Percentiles rank a stretch among this genome's conserved stretches.
phyloP scores from a whole-genome alignment of 2,888 invertebrate genomes.

The Orthosia gracilis region DNA sequence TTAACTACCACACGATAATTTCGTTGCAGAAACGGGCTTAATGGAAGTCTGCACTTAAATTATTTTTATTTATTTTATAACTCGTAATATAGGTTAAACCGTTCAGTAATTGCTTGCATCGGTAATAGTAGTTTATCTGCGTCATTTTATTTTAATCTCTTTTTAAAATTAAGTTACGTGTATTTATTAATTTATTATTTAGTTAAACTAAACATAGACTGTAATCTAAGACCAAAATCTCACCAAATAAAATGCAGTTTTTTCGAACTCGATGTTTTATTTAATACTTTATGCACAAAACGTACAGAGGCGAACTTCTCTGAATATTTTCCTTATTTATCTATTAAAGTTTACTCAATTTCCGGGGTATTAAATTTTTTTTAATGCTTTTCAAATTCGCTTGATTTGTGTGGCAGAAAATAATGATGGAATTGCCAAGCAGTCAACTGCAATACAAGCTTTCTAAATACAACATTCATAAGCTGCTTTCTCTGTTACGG shows the following conservation, averaged over 20 bases:
- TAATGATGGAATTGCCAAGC: background rate
- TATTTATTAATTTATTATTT: slow-evolving; percentile 47
- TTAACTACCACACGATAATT: too few relatives aligned
- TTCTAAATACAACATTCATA: background rate
- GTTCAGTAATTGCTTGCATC: background rate
- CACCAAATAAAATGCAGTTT: slow-evolving; percentile 55
- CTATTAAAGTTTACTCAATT: background rate
- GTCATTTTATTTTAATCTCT: background rate
- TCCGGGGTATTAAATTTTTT: accelerated
- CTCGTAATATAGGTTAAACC: background rate
- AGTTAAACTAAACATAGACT: slow-evolving; percentile 24
- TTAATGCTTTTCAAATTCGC: background rate
- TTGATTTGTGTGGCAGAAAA: too few relatives aligned
- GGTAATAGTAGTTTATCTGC: background rate
- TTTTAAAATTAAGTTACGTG: slow-evolving; percentile 1
- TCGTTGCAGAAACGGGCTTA: too few relatives aligned
- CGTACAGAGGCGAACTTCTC: background rate
- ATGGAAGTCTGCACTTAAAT: background rate
- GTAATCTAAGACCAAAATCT: slow-evolving; percentile 30
- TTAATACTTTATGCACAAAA: too few relatives aligned
- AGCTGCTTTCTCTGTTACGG: slow-evolving; percentile 2
- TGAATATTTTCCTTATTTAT: background rate
- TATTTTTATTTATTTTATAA: background rate
- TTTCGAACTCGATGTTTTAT: background rate
- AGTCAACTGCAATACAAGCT: background rate